Conservation (phyloP, 1,140 invertebrate genomes). For the Sweltsa coloradensis region DNA sequence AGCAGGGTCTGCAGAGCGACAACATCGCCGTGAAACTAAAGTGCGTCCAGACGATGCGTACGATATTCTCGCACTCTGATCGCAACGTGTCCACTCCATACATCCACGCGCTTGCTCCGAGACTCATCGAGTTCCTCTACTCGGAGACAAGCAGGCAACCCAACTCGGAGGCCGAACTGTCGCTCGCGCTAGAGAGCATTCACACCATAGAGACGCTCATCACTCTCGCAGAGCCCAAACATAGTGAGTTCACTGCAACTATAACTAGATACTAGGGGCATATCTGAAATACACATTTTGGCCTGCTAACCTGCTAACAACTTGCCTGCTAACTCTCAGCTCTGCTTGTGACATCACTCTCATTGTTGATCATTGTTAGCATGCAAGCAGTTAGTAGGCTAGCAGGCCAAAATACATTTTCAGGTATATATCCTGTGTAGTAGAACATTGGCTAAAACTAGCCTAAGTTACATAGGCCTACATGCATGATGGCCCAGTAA, state of each 20-base stretch:
- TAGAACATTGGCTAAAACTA: too few relatives aligned
- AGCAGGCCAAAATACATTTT: too few relatives aligned
- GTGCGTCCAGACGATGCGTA: slow-evolving; percentile 62
- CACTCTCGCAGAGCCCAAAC: slow-evolving; percentile 55
- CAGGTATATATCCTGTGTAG: too few relatives aligned
- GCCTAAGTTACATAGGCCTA: too few relatives aligned
- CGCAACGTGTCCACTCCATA: slow-evolving; percentile 57
- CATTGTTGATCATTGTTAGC: too few relatives aligned
- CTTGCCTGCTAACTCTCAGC: too few relatives aligned
- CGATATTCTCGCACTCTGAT: slow-evolving; percentile 60
- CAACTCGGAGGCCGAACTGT: slow-evolving; percentile 43
- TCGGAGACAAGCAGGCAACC: slow-evolving; percentile 43
- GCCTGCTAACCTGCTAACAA: too few relatives aligned
- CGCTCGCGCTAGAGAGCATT: slow-evolving; percentile 53
- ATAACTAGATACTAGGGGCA: slow-evolving; percentile 1
- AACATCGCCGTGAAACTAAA: slow-evolving; percentile 61
- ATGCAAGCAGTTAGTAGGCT: too few relatives aligned
- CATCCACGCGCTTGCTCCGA: slow-evolving; percentile 67
- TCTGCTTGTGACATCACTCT: too few relatives aligned
- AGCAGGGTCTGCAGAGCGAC: slow-evolving; percentile 68
- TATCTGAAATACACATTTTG: too few relatives aligned
- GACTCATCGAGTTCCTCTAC: slow-evolving; percentile 57
- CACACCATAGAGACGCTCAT: slow-evolving; percentile 60
- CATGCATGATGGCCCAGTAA: too few relatives aligned
- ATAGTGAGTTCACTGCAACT: slow-evolving; percentile 71